Evolutionary conservation across 2,113 vertebrate genomes (phyloP).

Genomic region (Varanus salvator): DNA sequence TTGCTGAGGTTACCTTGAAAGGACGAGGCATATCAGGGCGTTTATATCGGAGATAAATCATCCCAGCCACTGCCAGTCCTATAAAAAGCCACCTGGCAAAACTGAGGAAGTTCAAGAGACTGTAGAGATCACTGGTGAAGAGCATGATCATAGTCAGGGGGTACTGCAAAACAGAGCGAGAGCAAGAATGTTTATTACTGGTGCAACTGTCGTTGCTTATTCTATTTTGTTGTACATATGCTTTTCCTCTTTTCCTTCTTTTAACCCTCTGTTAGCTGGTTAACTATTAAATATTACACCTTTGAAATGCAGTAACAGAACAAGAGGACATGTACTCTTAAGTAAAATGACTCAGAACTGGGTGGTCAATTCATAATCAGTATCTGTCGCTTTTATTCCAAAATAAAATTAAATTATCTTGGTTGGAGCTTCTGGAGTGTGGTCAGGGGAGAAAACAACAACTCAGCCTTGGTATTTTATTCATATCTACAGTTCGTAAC

Average conservation of each 20-base stretch:
- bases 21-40: constrained; percentile 92
- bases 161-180: constrained; percentile 79
- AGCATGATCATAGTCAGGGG: constrained; percentile 93
- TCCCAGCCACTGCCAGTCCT: constrained; percentile 89
- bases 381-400: no score
- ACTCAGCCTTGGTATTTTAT: neutral
- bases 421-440: neutral
- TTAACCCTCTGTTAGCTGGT: no score
- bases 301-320: neutral
- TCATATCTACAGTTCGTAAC: neutral
- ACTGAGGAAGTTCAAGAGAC: constrained; percentile 96
- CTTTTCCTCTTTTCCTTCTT: neutral
- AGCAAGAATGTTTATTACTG: constrained; percentile 32
- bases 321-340: neutral
- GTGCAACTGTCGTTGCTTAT: constrained; percentile 14
- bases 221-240: neutral
- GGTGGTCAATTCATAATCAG: neutral
- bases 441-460: neutral
- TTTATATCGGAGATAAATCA: constrained; percentile 93
- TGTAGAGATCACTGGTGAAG: constrained; percentile 93
- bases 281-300: neutral
- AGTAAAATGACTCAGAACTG: neutral
- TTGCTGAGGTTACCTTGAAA: constrained; percentile 88
- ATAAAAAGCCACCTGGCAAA: constrained; percentile 98
- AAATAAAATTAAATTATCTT: neutral